Percentiles rank a stretch among this genome's conserved stretches.
Evolutionary conservation across 1,140 invertebrate species (phyloP).

Genomic region (Hestina assimilis): DNA sequence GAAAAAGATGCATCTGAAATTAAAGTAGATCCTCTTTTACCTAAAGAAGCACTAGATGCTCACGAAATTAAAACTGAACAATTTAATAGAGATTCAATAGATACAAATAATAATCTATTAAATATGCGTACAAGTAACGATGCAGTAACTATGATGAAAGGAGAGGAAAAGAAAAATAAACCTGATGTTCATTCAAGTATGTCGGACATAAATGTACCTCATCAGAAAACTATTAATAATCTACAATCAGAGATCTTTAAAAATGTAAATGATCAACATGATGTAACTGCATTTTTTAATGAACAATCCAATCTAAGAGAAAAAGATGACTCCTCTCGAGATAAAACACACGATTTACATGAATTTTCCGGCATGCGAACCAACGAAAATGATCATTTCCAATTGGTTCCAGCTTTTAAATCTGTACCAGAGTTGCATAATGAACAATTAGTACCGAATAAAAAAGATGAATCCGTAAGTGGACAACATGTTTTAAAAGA

Average conservation of each 20-base stretch:
- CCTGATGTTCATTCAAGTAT: not conserved
- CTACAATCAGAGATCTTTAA: not conserved
- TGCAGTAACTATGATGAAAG: not conserved
- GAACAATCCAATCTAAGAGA: not conserved
- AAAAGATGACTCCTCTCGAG: too few species aligned
- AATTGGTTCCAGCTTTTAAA: too few species aligned
- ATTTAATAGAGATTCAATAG: not conserved
- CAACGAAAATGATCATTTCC: conserved; percentile 1
- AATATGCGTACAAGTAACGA: not conserved
- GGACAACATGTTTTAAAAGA: too few species aligned
- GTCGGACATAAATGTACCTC: not conserved
- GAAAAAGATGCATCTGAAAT: too few species aligned
- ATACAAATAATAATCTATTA: too few species aligned
- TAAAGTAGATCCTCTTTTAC: too few species aligned
- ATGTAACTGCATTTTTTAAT: not conserved
- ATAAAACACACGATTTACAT: not conserved
- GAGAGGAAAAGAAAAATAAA: not conserved
- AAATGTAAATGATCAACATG: not conserved
- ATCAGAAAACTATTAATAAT: not conserved
- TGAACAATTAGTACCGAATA: too few species aligned
- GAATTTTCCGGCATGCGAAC: too few species aligned
- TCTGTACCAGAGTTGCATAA: too few species aligned
- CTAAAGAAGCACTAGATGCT: too few species aligned
- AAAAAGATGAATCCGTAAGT: too few species aligned
- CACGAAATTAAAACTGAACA: not conserved